Evolutionary conservation across 2,113 vertebrate species (phyloP).

Genomic region (Callopanchax toddi): DNA sequence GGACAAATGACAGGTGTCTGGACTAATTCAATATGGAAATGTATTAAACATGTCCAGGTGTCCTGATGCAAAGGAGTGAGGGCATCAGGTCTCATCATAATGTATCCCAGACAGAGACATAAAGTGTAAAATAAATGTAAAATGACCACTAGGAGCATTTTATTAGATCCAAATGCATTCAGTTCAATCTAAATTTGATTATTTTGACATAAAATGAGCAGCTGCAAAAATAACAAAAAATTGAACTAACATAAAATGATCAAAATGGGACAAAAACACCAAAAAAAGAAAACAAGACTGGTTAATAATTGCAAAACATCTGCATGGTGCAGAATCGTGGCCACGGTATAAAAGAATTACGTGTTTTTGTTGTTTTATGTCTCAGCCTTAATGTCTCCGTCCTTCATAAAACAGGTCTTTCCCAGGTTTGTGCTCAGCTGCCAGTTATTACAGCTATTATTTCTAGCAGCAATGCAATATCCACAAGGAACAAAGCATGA

Average conservation of each 20-base stretch:
- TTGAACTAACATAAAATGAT: too few relatives aligned
- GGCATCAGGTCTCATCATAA: neutral
- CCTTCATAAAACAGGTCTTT: neutral
- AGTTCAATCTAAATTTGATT: neutral
- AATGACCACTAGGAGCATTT: neutral
- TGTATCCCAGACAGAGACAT: neutral
- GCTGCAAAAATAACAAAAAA: neutral
- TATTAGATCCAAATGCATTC: neutral
- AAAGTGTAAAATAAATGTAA: neutral
- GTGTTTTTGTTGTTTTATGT: neutral
- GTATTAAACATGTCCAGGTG: neutral
- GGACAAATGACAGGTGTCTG: neutral
- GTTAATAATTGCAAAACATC: neutral
- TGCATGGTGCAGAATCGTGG: neutral
- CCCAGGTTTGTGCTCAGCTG: neutral
- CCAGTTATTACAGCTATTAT: constrained; percentile 1
- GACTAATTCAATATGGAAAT: neutral
- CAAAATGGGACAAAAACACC: too few relatives aligned
- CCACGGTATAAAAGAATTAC: neutral
- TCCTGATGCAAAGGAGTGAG: neutral
- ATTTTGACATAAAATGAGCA: neutral
- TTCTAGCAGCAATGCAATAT: neutral
- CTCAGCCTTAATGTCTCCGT: neutral
- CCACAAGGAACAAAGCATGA: neutral
- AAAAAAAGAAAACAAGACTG: too few relatives aligned